A percentile compares a stretch with the other conserved stretches of the same genome.
Evolutionary conservation across 2,113 vertebrate species (phyloP).

Genomic region (Athene noctua): DNA sequence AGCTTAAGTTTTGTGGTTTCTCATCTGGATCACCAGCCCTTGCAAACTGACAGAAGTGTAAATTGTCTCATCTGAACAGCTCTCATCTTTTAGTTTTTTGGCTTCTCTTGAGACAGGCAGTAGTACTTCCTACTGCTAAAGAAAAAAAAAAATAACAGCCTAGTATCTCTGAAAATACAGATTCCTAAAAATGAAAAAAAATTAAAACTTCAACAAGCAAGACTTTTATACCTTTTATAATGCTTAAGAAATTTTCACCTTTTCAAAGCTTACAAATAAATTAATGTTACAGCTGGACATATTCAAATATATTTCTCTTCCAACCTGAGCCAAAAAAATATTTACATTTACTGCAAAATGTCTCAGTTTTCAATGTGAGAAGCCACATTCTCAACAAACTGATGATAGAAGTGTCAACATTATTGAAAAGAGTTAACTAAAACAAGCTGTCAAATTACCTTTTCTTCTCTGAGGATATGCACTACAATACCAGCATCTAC

Average conservation of each 20-base stretch:
- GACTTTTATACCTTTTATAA: background rate
- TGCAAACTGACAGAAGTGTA: background rate
- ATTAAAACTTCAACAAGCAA: background rate
- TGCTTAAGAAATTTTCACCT: background rate
- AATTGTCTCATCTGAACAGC: background rate
- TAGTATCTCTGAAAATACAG: background rate
- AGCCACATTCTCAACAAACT: background rate
- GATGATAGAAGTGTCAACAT: background rate
- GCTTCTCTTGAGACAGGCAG: background rate
- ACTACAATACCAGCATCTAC: fast-evolving
- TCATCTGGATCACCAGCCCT: background rate
- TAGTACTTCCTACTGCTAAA: background rate
- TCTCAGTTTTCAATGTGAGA: background rate
- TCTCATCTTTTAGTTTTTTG: background rate
- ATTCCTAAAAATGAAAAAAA: background rate
- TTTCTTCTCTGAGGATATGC: background rate
- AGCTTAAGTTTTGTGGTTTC: background rate
- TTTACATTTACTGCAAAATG: background rate
- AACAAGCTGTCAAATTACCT: background rate
- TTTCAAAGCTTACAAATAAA: background rate
- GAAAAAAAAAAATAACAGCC: background rate
- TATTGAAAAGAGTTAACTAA: background rate
- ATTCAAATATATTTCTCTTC: background rate
- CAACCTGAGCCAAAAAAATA: background rate
- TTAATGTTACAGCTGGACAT: background rate